Evolutionary conservation across 1,140 invertebrate genomes (phyloP).

Genomic region (Tribolium castaneum): DNA sequence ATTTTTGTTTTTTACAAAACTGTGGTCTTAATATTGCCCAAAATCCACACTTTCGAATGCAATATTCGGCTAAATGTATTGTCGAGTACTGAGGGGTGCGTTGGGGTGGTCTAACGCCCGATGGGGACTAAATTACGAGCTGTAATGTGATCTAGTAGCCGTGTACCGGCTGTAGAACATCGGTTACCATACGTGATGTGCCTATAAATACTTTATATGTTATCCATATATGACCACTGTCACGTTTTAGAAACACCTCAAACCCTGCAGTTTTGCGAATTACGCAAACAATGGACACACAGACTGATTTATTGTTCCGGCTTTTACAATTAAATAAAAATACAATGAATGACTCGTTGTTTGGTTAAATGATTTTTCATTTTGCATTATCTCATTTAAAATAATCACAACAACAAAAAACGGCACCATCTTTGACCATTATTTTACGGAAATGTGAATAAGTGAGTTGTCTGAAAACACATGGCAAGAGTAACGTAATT

Average conservation of each 20-base stretch:
- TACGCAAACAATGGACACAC: slow-evolving; percentile 1
- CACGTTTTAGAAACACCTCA: slow-evolving; percentile 36
- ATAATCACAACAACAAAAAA: too few species aligned
- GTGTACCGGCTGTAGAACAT: slow-evolving; percentile 56
- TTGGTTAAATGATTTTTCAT: too few species aligned
- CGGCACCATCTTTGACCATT: too few species aligned
- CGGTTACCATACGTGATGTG: slow-evolving; percentile 57
- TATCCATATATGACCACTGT: slow-evolving; percentile 52
- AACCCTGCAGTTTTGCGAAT: neutral
- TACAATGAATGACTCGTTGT: too few species aligned
- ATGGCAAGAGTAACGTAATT: too few species aligned
- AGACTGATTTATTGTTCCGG: slow-evolving; percentile 16
- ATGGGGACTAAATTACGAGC: slow-evolving; percentile 57
- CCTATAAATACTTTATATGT: slow-evolving; percentile 56
- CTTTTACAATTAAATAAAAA: neutral
- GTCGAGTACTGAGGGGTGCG: slow-evolving; percentile 12
- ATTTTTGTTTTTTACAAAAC: too few species aligned
- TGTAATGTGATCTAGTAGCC: slow-evolving; percentile 57
- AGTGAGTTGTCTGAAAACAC: too few species aligned
- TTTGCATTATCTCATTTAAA: too few species aligned
- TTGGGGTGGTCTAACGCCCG: slow-evolving; percentile 30
- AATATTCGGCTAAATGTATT: slow-evolving; percentile 35
- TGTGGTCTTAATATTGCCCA: slow-evolving; percentile 5
- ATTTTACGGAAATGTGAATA: too few species aligned
- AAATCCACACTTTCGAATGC: slow-evolving; percentile 5